These are phyloP conservation scores for Oceanodroma tethys DNA, from an alignment of 2,113 vertebrate species.

Conservation along the genomic window DNA sequence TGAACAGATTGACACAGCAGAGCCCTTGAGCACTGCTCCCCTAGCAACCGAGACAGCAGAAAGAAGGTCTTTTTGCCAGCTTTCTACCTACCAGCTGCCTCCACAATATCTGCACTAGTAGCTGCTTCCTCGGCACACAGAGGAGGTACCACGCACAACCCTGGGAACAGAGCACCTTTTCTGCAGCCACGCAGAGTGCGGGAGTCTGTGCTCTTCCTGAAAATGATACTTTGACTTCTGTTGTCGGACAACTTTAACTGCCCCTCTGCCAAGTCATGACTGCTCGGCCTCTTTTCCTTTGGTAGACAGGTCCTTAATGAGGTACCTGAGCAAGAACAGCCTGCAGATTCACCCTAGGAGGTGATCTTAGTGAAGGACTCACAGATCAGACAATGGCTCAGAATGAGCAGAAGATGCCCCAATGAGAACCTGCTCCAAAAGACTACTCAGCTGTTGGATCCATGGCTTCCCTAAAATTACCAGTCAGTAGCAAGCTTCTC, in stretches of 20 bases:
- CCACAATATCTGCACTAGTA: background rate
- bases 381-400: background rate
- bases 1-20: background rate
- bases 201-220: background rate
- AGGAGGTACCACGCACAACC: background rate
- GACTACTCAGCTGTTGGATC: background rate
- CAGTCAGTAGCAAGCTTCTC: background rate
- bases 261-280: background rate
- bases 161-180: background rate
- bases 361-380: background rate
- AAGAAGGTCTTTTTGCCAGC: background rate
- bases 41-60: background rate
- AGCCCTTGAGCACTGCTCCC: background rate
- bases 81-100: background rate
- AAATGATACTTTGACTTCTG: background rate
- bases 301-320: background rate
- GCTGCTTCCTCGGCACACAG: too few species aligned
- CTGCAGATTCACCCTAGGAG: background rate
- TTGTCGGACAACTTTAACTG: background rate
- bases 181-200: background rate
- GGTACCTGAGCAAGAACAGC: background rate
- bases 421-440: background rate
- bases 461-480: background rate
- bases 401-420: background rate
- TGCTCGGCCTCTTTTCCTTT: background rate